Evolutionary conservation across 2,797 vertebrate species (phyloP), one percentile per base, ranked within the genome.

Genomic region (Sebastes kiyomatsui): DNA sequence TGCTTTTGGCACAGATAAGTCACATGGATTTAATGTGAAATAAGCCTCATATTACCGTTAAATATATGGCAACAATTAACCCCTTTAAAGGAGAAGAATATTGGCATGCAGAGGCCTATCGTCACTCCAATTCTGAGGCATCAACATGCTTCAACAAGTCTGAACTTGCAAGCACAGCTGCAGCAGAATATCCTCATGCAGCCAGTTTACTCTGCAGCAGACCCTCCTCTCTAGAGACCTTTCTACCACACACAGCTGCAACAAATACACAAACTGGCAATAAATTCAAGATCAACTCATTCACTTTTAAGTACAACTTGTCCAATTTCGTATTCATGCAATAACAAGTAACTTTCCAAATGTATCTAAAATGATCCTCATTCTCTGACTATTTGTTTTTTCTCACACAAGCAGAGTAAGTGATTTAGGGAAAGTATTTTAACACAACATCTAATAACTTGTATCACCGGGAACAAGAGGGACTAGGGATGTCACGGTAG

Each of bases 131-230:
- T 33, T 76, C 25, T 28, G 72, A 84, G 59, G 77, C 78, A 22
- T 67, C 64, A 67, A 72, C 84, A 67, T 64, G 77, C 75, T 75
- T 82, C 52, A 69, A 80, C 87, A 88, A 46, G 87, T 35, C 77
- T 35, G 38, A 80, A 58, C 80, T 8, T 68, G 80, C 8, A 11
- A 11, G 35, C 20, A 32, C 46, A 70, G 67, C 64, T 82, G 71
- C 1, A 42, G 61, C 67, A 72, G 60, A 72, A 65, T 2, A 55
- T 64, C 16, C 33, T 68, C 25, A 7, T 68, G 67, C 28, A 80
- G 74, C 46, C 35, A 16, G 14, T 49, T 23, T 25, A 33, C 59
- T 52, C 62, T 61, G 52, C 67, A 77, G 60, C 18, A 55, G 68
- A 74, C 5, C 13, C n/a, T 52, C 28, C 5, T 73, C 56, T 71